phyloP scores from a whole-genome alignment of 2,888 invertebrate genomes.

The Seira ritae region DNA sequence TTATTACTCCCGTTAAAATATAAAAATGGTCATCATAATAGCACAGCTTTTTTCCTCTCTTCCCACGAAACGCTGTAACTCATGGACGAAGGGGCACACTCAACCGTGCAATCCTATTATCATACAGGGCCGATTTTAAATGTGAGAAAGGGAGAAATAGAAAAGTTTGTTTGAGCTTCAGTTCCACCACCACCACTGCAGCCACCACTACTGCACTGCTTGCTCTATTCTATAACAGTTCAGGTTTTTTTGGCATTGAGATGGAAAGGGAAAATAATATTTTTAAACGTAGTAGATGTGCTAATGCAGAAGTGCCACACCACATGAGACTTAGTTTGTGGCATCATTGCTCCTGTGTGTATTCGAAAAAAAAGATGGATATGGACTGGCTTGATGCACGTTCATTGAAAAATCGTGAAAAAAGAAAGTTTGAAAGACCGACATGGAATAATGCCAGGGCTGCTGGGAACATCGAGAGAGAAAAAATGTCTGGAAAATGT shows the following conservation, averaged over 20 bases:
- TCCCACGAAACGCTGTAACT: slow-evolving; percentile 24
- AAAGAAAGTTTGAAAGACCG: slow-evolving; percentile 51
- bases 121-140: slow-evolving; percentile 59
- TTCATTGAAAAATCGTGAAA: slow-evolving; percentile 37
- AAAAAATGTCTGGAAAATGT: not conserved
- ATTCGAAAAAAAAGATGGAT: slow-evolving; percentile 15
- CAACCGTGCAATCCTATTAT: slow-evolving; percentile 63
- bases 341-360: slow-evolving; percentile 4
- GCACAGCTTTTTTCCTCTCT: not conserved
- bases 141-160: slow-evolving; percentile 20
- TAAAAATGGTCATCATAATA: slow-evolving; percentile 41
- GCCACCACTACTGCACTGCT: not conserved
- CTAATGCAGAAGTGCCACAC: not conserved
- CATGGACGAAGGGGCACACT: slow-evolving; percentile 38
- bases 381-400: slow-evolving; percentile 16
- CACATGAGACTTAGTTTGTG: slow-evolving; percentile 5
- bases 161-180: slow-evolving; percentile 19
- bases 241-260: not conserved
- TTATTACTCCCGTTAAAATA: slow-evolving; percentile 12
- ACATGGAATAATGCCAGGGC: slow-evolving; percentile 61
- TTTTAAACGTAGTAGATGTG: not conserved
- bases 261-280: not conserved
- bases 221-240: not conserved
- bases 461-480: slow-evolving; percentile 24
- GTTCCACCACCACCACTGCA: not conserved